phyloP scores from a whole-genome alignment of 2,113 vertebrate species.

The Laticauda laticaudata region DNA sequence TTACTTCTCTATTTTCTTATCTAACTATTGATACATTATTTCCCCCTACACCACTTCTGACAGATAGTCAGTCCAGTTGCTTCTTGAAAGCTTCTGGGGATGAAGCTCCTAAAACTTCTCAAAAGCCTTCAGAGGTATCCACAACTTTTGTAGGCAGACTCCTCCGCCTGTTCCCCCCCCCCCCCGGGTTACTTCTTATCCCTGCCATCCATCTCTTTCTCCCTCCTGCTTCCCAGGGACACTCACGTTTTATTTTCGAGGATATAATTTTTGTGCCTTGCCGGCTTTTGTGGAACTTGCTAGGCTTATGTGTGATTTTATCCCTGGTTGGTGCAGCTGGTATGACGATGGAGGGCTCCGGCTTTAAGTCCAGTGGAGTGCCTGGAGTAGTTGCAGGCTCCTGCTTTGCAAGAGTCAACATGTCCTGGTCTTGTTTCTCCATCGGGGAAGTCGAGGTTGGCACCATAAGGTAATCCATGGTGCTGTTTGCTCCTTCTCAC shows the following conservation, averaged over 20 bases:
- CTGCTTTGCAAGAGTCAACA: fast-evolving
- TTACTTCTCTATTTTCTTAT: too few species aligned
- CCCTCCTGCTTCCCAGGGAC: neutral
- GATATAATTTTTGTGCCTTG: neutral
- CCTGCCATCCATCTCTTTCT: neutral
- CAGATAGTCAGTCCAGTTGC: too few species aligned
- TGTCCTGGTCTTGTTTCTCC: neutral
- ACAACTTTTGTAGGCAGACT: too few species aligned
- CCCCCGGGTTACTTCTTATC: too few species aligned
- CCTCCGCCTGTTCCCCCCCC: too few species aligned
- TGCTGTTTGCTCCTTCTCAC: neutral
- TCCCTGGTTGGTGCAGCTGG: fast-evolving
- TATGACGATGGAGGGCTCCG: fast-evolving
- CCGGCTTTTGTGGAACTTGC: fast-evolving
- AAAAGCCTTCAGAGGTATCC: too few species aligned
- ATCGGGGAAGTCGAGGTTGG: neutral
- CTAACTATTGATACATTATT: too few species aligned
- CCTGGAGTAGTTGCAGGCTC: neutral
- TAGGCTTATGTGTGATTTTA: fast-evolving
- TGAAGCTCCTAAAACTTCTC: too few species aligned
- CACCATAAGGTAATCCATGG: slow-evolving; percentile 23
- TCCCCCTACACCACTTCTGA: too few species aligned
- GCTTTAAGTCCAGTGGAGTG: fast-evolving
- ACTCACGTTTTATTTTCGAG: neutral
- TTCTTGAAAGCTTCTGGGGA: too few species aligned